Evolutionary conservation across 2,113 vertebrate genomes (phyloP).

Genomic region (Ameiurus melas): DNA sequence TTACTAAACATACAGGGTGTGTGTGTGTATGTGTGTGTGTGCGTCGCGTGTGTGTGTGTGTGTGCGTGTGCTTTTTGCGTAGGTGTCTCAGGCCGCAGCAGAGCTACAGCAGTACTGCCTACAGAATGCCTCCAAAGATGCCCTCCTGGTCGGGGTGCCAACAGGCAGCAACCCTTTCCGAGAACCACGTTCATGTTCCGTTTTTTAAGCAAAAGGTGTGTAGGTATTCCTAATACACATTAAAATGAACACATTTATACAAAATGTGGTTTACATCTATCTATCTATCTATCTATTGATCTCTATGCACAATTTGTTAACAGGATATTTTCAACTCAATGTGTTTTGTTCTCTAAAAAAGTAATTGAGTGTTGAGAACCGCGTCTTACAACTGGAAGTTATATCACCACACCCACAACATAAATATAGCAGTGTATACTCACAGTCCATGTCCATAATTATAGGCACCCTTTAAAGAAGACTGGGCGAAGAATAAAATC

Average conservation of each 20-base stretch:
- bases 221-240: not conserved
- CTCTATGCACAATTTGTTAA: not conserved
- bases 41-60: not conserved
- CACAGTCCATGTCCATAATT: too few species aligned
- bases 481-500: not conserved
- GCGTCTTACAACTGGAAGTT: too few species aligned
- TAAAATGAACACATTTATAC: not conserved
- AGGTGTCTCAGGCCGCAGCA: conserved; percentile 95
- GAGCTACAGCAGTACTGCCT: conserved; percentile 95
- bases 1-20: not conserved
- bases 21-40: conserved; percentile 12
- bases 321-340: not conserved
- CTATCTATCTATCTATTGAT: too few species aligned
- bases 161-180: conserved; percentile 94
- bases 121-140: conserved; percentile 92
- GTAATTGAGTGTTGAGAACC: not conserved
- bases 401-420: too few species aligned
- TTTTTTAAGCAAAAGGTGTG: conserved; percentile 77
- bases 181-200: conserved; percentile 86
- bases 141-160: conserved; percentile 87
- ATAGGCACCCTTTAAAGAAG: too few species aligned
- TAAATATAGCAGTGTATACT: too few species aligned
- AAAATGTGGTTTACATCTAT: too few species aligned
- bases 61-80: not conserved
- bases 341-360: not conserved